Base-by-base conservation (phyloP, 2,888 invertebrate species). In the Melanophora roralis region DNA sequence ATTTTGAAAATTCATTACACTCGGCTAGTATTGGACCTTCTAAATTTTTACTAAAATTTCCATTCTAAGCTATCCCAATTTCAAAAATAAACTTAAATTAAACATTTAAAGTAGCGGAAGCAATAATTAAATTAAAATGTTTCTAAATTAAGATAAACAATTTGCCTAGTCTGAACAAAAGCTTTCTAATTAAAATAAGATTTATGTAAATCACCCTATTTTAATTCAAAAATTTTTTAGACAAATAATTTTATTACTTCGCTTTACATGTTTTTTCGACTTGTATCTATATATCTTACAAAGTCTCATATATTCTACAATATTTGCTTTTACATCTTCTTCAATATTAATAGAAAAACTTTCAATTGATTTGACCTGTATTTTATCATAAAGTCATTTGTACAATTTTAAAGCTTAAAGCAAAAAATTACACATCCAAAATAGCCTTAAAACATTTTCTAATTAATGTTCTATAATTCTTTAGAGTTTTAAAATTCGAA, bases 301-400 rank as follows among this genome's bases (percentile, higher is more conserved):
- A 40, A 49, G 38, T 12, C 19, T 5, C 59, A 23, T 57, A 4
- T 21, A 9, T 74, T 36, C 43, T 14, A 9, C 27, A 36, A 45
- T 60, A 53, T 32, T 34, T 34, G 16, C 34, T 74, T 59, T 38
- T 53, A 14, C 60, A 47, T 60, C 45, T 60, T 38, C 75, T 36
- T 1, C 51, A 43, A 60, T 60, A 71, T 45, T 65, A 53, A 51
- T 16, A 16, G 19, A 65, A 65, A 49, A 74, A 65, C 67, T 72
- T 67, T 60, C 75, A 79, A 79, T 79, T 79, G 79, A 79, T 79
- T 79, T 79, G 79, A 79, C 79, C 79, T 79, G 79, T 71, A 79
- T 75, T 79, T 75, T 71, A 75, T 72, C 55, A 71, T 14, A 27
- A 53, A 53, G 53, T 36, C 69, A 55, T 32, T n/a, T 9, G 12